Conservation (phyloP, 2,888 invertebrate genomes). For the Orgyia antiqua region DNA sequence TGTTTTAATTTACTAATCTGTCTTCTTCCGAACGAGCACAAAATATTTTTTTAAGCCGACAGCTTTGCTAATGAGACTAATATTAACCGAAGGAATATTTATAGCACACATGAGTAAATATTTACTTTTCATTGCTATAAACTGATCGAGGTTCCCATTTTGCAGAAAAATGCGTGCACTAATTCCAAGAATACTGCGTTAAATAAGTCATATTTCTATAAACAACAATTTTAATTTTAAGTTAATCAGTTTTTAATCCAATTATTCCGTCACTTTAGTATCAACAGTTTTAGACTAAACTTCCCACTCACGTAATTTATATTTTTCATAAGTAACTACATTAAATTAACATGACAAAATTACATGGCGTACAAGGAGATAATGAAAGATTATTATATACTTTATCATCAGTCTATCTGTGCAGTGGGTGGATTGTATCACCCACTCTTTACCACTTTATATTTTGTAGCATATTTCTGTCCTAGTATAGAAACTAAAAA, state of each 20-base stretch:
- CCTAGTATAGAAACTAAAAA: no score
- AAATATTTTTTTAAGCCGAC: slow-evolving; percentile 19
- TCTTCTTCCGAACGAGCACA: slow-evolving; percentile 7
- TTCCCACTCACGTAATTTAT: no score
- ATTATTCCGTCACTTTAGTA: slow-evolving; percentile 5
- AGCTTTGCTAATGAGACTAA: slow-evolving; percentile 15
- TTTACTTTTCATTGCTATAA: slow-evolving; percentile 18
- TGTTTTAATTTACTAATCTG: slow-evolving; percentile 10
- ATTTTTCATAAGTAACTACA: no score
- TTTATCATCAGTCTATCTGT: no score
- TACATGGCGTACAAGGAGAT: no score
- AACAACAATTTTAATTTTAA: slow-evolving; percentile 21
- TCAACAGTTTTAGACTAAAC: no score
- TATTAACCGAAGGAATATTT: slow-evolving; percentile 18
- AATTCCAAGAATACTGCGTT: slow-evolving; percentile 13
- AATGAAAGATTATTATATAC: no score
- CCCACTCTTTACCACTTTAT: no score
- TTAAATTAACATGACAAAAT: no score
- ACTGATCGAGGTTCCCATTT: slow-evolving; percentile 15
- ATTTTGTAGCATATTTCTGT: no score
- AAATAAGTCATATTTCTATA: slow-evolving; percentile 13
- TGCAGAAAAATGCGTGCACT: slow-evolving; percentile 10
- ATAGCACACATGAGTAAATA: slow-evolving; percentile 19
- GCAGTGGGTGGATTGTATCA: no score
- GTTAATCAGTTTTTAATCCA: slow-evolving; percentile 7